Evolutionary conservation across 1,140 invertebrate genomes (phyloP).

Genomic region (Brachionus asplanchnoidis): DNA sequence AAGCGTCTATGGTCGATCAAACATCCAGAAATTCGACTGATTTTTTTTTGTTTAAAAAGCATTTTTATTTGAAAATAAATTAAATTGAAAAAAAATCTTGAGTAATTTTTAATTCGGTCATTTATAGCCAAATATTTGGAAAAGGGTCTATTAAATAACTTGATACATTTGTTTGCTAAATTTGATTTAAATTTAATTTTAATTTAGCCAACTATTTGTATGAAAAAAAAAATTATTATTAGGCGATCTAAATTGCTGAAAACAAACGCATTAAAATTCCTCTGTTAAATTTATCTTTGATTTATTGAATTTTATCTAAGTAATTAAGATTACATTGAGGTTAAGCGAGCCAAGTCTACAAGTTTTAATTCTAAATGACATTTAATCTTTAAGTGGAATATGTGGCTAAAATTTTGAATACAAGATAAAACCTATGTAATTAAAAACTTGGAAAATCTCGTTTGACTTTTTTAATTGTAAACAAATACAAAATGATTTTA

Average conservation of each 20-base stretch:
- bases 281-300: neutral
- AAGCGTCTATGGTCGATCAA: neutral
- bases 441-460: neutral
- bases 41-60: neutral
- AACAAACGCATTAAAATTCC: neutral
- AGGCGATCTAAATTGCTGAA: neutral
- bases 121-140: neutral
- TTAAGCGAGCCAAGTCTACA: neutral
- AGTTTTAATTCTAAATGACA: neutral
- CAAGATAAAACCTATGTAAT: neutral
- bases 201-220: too few species aligned
- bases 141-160: neutral
- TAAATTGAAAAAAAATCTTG: neutral
- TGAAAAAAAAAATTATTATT: too few species aligned
- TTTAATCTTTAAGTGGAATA: neutral
- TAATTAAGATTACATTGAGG: neutral
- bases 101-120: neutral
- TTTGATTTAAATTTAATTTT: too few species aligned
- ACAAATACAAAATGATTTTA: neutral
- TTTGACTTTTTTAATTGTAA: constrained; percentile 5
- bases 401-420: neutral
- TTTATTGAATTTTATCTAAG: neutral
- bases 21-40: neutral
- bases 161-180: too few species aligned
- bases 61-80: neutral